Evolutionary conservation across 2,888 invertebrate genomes (phyloP).

Genomic region (Schizotus pectinicornis): DNA sequence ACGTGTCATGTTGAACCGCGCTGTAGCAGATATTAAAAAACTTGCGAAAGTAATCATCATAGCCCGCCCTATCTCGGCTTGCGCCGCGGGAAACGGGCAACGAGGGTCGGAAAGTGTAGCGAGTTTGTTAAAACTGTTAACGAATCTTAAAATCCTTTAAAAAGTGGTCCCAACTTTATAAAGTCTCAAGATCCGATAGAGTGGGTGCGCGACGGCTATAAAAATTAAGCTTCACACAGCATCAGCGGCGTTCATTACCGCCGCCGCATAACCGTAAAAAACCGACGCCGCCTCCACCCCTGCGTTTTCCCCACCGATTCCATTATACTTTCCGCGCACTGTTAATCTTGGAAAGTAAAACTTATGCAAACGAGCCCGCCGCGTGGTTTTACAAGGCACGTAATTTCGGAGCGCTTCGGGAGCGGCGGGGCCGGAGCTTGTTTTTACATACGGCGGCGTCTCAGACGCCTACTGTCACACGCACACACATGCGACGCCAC

Average conservation of each 20-base stretch:
- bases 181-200: conserved; percentile 53
- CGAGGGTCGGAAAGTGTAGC: conserved; percentile 51
- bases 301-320: conserved; percentile 43
- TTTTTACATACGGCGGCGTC: conserved; percentile 50
- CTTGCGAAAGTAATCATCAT: conserved; percentile 56
- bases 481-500: conserved; percentile 44
- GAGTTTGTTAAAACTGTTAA: conserved; percentile 59
- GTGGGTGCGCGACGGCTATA: conserved; percentile 51
- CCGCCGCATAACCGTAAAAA: conserved; percentile 56
- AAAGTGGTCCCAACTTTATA: conserved; percentile 57
- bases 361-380: conserved; percentile 60
- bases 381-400: conserved; percentile 59
- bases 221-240: conserved; percentile 57
- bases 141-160: conserved; percentile 59
- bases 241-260: conserved; percentile 53
- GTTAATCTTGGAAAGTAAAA: conserved; percentile 60
- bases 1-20: conserved; percentile 53
- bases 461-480: conserved; percentile 49
- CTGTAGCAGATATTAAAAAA: conserved; percentile 57
- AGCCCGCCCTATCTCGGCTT: conserved; percentile 38
- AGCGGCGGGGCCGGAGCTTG: conserved; percentile 40
- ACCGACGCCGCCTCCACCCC: conserved; percentile 36
- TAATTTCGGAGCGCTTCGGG: conserved; percentile 49
- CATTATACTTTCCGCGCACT: conserved; percentile 57
- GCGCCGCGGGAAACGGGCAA: conserved; percentile 37